These are phyloP conservation scores for Acanthurus lineatus DNA, from an alignment of 2,797 vertebrate genomes.

Conservation along the genomic window DNA sequence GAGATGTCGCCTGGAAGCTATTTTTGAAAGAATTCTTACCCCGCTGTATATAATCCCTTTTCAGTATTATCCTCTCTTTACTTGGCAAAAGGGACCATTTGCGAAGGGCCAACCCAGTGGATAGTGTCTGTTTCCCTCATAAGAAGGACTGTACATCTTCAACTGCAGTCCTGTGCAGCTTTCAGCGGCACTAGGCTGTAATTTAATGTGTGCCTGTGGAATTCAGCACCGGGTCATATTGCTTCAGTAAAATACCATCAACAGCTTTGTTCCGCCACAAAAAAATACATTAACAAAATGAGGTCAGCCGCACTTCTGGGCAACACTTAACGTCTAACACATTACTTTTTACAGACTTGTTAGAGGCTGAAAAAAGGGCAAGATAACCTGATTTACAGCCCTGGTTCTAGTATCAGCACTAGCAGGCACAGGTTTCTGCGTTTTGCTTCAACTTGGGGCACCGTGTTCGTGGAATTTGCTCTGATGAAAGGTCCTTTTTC, in stretches of 20 bases:
- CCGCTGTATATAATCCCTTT: constrained; percentile 66
- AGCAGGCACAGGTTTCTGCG: constrained; percentile 46
- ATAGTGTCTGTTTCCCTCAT: constrained; percentile 71
- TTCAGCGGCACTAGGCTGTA: constrained; percentile 70
- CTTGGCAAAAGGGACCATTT: constrained; percentile 60
- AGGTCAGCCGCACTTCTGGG: constrained; percentile 70
- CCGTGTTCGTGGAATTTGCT: constrained; percentile 53
- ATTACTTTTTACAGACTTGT: constrained; percentile 70
- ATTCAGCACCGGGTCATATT: constrained; percentile 71
- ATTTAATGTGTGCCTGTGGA: constrained; percentile 81
- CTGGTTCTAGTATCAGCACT: constrained; percentile 46
- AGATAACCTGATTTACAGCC: constrained; percentile 73
- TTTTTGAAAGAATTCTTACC: constrained; percentile 49
- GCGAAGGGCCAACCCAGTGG: constrained; percentile 46
- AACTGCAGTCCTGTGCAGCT: constrained; percentile 70
- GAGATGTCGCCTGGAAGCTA: constrained; percentile 56
- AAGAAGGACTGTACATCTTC: constrained; percentile 74
- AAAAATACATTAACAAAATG: constrained; percentile 76
- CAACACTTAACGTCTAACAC: constrained; percentile 47
- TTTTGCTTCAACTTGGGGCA: constrained; percentile 53
- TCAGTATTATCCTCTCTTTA: constrained; percentile 62
- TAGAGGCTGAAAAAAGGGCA: constrained; percentile 39
- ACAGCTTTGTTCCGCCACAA: constrained; percentile 80
- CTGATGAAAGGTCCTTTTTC: constrained; percentile 57
- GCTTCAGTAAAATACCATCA: constrained; percentile 82